Evolutionary conservation across 2,113 vertebrate species (phyloP).

Genomic region (Anseranas semipalmata): DNA sequence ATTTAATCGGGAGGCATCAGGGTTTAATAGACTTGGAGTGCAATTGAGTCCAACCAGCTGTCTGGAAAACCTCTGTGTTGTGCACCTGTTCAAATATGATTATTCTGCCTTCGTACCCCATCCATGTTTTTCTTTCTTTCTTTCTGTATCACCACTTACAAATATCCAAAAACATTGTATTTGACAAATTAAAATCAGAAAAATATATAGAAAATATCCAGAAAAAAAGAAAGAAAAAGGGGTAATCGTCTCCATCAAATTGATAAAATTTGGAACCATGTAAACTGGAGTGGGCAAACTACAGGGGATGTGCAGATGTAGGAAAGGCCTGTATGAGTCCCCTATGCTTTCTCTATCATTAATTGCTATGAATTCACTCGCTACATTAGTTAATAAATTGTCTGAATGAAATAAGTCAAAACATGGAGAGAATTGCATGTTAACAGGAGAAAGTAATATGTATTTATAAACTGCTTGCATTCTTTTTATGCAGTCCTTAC

Average conservation of each 20-base stretch:
- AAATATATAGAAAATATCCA: not conserved
- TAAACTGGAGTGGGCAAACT: not conserved
- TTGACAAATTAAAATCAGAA: not conserved
- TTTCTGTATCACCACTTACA: not conserved
- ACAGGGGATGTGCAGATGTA: fast-evolving
- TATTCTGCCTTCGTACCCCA: not conserved
- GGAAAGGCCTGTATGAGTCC: not conserved
- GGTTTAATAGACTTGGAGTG: constrained; percentile 52
- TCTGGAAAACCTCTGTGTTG: constrained; percentile 49
- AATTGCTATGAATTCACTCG: not conserved
- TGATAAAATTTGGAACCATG: not conserved
- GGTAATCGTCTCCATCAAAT: not conserved
- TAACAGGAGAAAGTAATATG: not conserved
- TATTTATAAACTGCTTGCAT: not conserved
- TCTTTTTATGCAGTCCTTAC: not conserved
- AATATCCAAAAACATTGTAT: not conserved
- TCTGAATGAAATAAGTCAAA: not conserved
- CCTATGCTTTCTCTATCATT: not conserved
- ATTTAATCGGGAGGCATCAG: constrained; percentile 40
- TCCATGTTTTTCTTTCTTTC: not conserved
- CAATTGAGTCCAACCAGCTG: constrained; percentile 50
- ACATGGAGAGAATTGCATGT: not conserved
- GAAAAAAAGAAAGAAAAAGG: not conserved
- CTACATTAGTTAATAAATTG: not conserved
- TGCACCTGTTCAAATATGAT: constrained; percentile 60